Evolutionary conservation across 2,113 vertebrate genomes (phyloP).

Genomic region (Lophochroa leadbeateri): DNA sequence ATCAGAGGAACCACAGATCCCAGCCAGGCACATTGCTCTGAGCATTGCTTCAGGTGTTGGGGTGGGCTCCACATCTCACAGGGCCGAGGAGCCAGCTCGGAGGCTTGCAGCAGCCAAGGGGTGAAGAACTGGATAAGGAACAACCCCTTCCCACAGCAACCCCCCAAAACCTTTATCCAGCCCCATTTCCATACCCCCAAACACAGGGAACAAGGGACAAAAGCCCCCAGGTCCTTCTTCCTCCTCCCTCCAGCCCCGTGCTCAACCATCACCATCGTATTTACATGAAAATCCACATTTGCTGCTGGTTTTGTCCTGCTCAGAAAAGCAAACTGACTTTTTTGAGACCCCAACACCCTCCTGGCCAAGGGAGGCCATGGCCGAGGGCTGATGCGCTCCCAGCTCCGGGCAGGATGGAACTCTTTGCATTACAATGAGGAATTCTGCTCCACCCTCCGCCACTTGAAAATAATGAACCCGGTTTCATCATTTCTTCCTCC

Average conservation of each 20-base stretch:
- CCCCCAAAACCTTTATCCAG: rapidly evolving
- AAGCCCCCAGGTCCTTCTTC: rapidly evolving
- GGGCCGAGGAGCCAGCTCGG: background rate
- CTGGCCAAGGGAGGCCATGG: background rate
- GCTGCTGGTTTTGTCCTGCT: background rate
- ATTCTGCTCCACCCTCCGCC: conserved; percentile 8
- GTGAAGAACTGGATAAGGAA: background rate
- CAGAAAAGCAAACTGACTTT: background rate
- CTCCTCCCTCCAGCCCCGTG: background rate
- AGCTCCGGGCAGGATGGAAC: background rate
- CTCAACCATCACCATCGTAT: rapidly evolving
- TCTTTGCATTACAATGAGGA: background rate
- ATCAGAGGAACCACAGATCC: rapidly evolving
- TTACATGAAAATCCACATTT: background rate
- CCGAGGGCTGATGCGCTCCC: background rate
- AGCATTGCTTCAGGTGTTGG: rapidly evolving
- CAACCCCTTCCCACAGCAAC: background rate
- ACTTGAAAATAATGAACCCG: conserved; percentile 48
- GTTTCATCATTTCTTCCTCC: conserved; percentile 42
- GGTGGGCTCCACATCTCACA: rapidly evolving
- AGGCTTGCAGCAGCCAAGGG: background rate
- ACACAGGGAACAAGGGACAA: rapidly evolving
- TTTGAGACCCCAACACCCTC: background rate
- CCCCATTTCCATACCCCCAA: rapidly evolving
- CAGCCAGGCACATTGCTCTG: rapidly evolving